Base-by-base conservation (phyloP, 2,113 vertebrate species). In the Pelusios castaneus region DNA sequence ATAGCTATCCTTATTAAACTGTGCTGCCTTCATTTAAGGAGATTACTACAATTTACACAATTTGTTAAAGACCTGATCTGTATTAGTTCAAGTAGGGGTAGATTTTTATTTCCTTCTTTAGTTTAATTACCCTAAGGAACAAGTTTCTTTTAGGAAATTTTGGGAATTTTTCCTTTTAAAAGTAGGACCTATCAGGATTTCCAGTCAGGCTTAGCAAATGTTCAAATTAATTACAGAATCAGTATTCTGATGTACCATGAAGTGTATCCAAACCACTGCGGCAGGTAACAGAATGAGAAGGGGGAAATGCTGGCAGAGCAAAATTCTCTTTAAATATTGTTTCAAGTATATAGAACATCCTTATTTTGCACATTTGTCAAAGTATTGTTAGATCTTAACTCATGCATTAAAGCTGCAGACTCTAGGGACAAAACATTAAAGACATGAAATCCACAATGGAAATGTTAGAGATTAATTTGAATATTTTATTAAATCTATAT, bases 401-500 rank as follows among this genome's bases (percentile, higher is more conserved):
- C 49, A 54, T 0, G 0, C 77, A 29, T 81, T 95, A 31, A 10
- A 85, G 41, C n/a, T 16, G 54, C 90, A 86, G 47, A 38, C 79
- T 92, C 85, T 56, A 56, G 77, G 73, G 89, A 87, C 34, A 34
- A 94, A 95, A 94, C 90, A 90, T 89, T 89, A 91, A 91, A 93
- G 87, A 82, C 78, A 49, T 85, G 79, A 88, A 93, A n/a, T 22
- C 47, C n/a, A 75, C 10, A 4, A 1, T 87, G 82, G 85, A 94
- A 92, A 88, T 90, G 70, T 29, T 22, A 84, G 80, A 85, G 83
- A 90, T 95, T 87, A 93, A 94, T 90, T 80, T 73, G 73, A 41
- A 0, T 45, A 82, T 95, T 93, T 94, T 89, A 87, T 90, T 89
- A 95, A 95, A 60, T 88, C 91, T 95, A 94, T 75, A 96, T 82